Base-by-base conservation (phyloP, 2,888 invertebrate genomes). In the Andrena camellia region DNA sequence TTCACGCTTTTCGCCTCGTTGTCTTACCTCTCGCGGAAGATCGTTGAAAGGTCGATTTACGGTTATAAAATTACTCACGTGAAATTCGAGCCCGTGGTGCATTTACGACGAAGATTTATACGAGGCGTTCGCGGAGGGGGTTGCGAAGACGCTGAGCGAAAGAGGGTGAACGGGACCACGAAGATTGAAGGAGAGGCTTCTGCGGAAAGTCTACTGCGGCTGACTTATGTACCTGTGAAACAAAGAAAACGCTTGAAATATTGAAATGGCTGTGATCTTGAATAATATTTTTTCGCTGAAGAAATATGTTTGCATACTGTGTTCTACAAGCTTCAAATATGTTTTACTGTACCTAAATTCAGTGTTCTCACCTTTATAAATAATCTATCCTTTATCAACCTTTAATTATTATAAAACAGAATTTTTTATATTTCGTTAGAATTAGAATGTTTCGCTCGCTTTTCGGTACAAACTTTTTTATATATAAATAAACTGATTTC, bases 1-100 rank as follows among this genome's bases (percentile, higher is more conserved):
- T 76, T 67, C 74, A 17, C 57, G 63, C 54, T 59, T 62, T 50
- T 74, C 78, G 72, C 70, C 64, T 67, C 71, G 57, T 63, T 79
- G 52, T 76, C 72, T 79, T 67, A 75, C 33, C 33, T 8, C 68
- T 54, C 54, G 64, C 82, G 80, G 84, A 83, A 86, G 90, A 92
- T 94, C 92, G 93, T 93, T 93, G 93, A 92, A 91, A 92, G 90
- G 85, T 90, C 91, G 90, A 93, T 94, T 94, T 93, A 93, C 93
- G 92, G 93, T 93, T 93, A 91, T 90, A 91, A 93, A 93, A 93
- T 91, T 93, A 91, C 90, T 90, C 89, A 90, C 89, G 87, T 91
- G 92, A 90, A 91, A 93, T 93, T 91, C 90, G 90, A 88, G 85
- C 79, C 86, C 86, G 87, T 26, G 69, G 83, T 23, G 84, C 87